Conservation (phyloP, 2,113 vertebrate species). For the Merops nubicus region DNA sequence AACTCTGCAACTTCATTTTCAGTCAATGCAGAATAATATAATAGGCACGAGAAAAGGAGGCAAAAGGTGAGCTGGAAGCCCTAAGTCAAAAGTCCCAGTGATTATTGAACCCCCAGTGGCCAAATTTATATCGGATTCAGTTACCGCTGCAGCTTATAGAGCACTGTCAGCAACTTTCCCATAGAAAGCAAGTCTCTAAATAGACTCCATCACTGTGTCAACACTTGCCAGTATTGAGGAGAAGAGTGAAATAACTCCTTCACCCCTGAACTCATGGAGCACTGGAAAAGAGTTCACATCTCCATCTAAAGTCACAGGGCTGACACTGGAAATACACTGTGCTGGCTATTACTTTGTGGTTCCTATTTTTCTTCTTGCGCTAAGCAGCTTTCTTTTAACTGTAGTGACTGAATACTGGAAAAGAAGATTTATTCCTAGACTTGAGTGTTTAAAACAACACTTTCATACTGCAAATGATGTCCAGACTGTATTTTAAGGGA, state of each 20-base stretch:
- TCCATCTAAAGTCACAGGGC: neutral
- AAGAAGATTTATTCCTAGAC: neutral
- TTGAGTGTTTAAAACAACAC: neutral
- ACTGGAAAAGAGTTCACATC: neutral
- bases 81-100: neutral
- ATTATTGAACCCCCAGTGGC: neutral
- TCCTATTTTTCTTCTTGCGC: neutral
- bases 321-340: neutral
- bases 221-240: neutral
- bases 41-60: neutral
- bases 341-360: neutral
- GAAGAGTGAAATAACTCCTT: neutral
- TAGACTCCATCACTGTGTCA: neutral
- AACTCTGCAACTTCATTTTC: neutral
- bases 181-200: neutral
- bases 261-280: neutral
- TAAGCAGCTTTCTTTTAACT: conserved; percentile 40
- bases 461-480: neutral
- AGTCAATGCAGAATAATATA: neutral
- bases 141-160: neutral
- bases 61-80: neutral
- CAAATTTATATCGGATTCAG: fast-evolving
- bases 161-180: neutral
- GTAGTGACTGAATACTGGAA: neutral
- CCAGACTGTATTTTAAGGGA: neutral